Conservation (phyloP, 1,140 invertebrate genomes). For the Odontomachus brunneus region DNA sequence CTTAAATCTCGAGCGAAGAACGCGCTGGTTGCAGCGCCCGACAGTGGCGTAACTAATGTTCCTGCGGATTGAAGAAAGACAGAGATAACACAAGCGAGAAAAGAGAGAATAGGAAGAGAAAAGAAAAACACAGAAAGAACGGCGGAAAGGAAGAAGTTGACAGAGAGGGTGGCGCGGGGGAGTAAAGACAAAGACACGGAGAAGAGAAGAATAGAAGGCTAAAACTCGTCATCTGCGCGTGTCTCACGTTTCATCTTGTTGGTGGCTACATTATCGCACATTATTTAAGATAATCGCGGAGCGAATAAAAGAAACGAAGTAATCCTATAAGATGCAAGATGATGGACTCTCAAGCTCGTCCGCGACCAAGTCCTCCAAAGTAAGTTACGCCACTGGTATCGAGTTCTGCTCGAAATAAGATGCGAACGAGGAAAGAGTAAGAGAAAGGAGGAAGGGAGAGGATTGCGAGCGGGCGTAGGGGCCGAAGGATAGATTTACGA, state of each 20-base stretch:
- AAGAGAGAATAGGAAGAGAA: not conserved
- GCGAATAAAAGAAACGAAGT: not conserved
- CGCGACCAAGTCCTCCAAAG: not conserved
- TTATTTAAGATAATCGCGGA: not conserved
- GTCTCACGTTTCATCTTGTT: not conserved
- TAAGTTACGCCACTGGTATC: conserved; percentile 18
- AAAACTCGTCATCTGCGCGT: not conserved
- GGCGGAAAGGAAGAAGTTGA: not conserved
- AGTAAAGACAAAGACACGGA: not conserved
- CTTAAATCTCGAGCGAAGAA: conserved; percentile 62
- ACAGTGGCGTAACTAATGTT: conserved; percentile 51
- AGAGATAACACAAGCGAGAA: not conserved
- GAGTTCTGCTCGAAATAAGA: conserved; percentile 28
- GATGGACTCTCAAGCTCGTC: not conserved
- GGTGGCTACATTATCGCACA: not conserved
- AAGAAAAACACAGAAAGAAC: not conserved
- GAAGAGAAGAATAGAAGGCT: not conserved
- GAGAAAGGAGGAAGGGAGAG: not conserved
- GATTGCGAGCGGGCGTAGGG: too few relatives aligned
- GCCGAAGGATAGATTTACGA: conserved; percentile 27
- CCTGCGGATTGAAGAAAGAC: conserved; percentile 25
- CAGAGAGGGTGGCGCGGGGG: too few relatives aligned
- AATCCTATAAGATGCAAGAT: not conserved
- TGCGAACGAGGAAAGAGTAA: conserved; percentile 27
- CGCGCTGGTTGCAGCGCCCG: conserved; percentile 42